Percentiles rank a stretch among this genome's conserved stretches.
phyloP scores from a whole-genome alignment of 2,113 vertebrate species.

The Fregata magnificens region DNA sequence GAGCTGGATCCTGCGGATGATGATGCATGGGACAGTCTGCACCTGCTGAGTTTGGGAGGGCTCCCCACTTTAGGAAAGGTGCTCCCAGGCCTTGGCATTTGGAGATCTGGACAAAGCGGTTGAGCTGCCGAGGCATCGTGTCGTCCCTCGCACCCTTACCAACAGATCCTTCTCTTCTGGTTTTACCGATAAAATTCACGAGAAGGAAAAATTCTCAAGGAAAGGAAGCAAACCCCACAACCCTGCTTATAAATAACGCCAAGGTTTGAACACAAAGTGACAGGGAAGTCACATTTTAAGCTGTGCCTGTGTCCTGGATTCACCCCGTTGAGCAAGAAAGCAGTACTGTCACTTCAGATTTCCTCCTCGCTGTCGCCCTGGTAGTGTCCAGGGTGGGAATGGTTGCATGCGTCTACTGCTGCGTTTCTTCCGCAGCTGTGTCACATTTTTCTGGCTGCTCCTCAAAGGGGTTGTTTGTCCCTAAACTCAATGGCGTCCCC shows the following conservation, averaged over 20 bases:
- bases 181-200: neutral
- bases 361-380: neutral
- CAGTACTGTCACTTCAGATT: constrained; percentile 35
- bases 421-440: rapidly evolving
- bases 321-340: neutral
- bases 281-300: neutral
- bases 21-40: neutral
- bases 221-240: neutral
- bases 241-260: neutral
- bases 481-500: neutral
- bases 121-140: neutral
- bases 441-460: neutral
- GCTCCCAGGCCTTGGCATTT: neutral
- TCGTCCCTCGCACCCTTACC: neutral
- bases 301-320: constrained; percentile 5
- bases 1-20: neutral
- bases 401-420: neutral
- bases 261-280: neutral
- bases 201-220: neutral
- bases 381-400: constrained; percentile 9
- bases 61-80: neutral
- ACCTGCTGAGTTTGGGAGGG: rapidly evolving
- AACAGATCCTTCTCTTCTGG: neutral
- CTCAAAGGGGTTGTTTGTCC: neutral
- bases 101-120: neutral